Conservation (phyloP, 2,888 invertebrate genomes). For the Dicranocentrus wangi region DNA sequence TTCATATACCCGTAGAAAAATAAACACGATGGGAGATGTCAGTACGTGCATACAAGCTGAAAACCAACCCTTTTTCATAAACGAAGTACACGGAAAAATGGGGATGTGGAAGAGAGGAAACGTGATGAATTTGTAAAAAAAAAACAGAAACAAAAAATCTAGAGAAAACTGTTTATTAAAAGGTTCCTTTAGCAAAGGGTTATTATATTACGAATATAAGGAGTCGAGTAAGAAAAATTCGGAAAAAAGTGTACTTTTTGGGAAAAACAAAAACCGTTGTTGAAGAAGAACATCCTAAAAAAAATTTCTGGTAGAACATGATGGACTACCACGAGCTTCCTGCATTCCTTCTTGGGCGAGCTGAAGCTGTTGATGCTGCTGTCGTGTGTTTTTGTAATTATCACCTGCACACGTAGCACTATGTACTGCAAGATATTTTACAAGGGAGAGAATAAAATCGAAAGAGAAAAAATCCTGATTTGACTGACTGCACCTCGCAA, state of each 20-base stretch:
- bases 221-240: no score
- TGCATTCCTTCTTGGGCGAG: slow-evolving; percentile 21
- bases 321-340: slow-evolving; percentile 20
- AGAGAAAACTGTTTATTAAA: neutral
- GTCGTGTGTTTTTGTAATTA: slow-evolving; percentile 19
- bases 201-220: no score
- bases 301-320: slow-evolving; percentile 3
- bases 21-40: no score
- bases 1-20: no score
- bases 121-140: slow-evolving; percentile 14
- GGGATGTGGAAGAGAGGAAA: slow-evolving; percentile 10
- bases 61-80: neutral
- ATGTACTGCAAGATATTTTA: neutral
- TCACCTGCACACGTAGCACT: slow-evolving; percentile 4
- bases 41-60: no score
- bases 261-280: no score
- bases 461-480: no score
- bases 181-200: no score
- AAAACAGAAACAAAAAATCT: slow-evolving; percentile 11
- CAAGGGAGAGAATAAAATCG: neutral
- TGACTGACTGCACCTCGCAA: no score
- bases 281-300: neutral
- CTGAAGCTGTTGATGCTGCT: neutral
- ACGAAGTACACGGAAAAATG: neutral
- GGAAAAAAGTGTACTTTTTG: no score